Base-by-base conservation (phyloP, 2,797 vertebrate genomes). In the Erpetoichthys calabaricus region DNA sequence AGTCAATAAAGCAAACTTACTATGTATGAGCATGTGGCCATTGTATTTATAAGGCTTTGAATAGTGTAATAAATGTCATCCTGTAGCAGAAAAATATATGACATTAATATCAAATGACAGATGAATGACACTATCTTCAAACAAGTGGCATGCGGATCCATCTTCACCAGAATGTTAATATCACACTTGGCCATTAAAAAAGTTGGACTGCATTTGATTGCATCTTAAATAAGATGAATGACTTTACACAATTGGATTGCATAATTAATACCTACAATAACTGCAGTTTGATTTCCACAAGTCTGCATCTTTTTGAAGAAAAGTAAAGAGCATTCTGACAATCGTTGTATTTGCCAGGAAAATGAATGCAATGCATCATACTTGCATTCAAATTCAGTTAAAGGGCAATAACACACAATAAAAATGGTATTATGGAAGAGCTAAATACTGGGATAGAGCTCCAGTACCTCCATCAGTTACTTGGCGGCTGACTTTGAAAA, bases 121-220 rank as follows among this genome's bases (percentile, higher is more conserved):
- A 65, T 66, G 66, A 75, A 66, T 44, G 42, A 62, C 71, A 55
- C 61, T 67, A 62, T 59, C 49, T 62, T 73, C 64, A 60, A 65
- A 60, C 58, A 70, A 62, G 60, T 50, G 49, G 42, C 52, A 56
- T 41, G 2, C 55, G 45, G 58, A 58, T 65, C 68, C 69, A 60
- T 68, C 56, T 9, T 49, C 47, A 49, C 47, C n/a, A n/a, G 47
- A 7, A 49, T 49, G 47, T n/a, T 49, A 49, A 49, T 49, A n/a
- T 49, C 7, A 7, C 47, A 49, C 47, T 7, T 49, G 47, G 47
- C 47, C 25, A 7, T 49, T 7, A 7, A 7, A 7, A 4, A 49
- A 49, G 7, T 7, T 49, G 47, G 5, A 49, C 47, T 7, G 4
- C 47, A 49, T 49, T 49, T 49, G n/a, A 49, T 49, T 49, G 47